Evolutionary conservation across 2,113 vertebrate species (phyloP).

Genomic region (Oxyura jamaicensis): DNA sequence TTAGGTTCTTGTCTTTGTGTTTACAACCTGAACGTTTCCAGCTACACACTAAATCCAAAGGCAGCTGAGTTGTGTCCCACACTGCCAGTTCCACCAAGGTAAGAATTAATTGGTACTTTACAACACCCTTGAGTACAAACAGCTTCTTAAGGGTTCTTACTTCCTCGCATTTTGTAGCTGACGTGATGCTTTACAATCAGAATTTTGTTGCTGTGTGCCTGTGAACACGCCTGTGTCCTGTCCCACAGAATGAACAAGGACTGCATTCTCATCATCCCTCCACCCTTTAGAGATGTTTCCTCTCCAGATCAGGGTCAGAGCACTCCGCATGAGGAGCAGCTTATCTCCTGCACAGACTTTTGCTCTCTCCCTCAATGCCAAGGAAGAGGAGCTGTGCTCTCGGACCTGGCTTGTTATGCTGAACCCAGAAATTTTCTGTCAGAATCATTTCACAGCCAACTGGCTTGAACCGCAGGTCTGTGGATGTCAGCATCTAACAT

Average conservation of each 20-base stretch:
- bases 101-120: background rate
- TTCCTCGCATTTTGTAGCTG: background rate
- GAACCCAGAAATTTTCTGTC: background rate
- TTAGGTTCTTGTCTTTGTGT: constrained; percentile 80
- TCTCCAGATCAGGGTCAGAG: background rate
- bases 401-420: background rate
- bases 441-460: background rate
- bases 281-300: background rate
- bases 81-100: constrained; percentile 83
- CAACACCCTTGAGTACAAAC: background rate
- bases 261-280: background rate
- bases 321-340: background rate
- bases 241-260: background rate
- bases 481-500: background rate
- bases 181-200: background rate
- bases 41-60: constrained; percentile 69
- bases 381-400: background rate
- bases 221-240: background rate
- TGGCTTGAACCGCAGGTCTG: background rate
- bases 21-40: constrained; percentile 75
- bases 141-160: background rate
- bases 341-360: background rate
- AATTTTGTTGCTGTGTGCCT: background rate
- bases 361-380: background rate
- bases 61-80: constrained; percentile 74